Evolutionary conservation across 1,140 invertebrate genomes (phyloP).

Genomic region (Macrobrachium nipponense): DNA sequence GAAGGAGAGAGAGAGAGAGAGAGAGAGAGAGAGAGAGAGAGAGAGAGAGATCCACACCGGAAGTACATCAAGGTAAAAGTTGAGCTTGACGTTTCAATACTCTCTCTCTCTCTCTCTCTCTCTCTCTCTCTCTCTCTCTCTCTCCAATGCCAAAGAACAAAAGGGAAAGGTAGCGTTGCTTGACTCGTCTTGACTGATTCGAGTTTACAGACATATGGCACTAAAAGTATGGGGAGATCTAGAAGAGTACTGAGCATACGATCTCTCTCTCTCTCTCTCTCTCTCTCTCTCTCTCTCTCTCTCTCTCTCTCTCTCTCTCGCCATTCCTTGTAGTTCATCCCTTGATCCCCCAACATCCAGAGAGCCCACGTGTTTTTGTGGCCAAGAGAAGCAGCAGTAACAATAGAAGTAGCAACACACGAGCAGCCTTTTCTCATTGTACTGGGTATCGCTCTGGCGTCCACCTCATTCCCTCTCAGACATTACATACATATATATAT

Average conservation of each 20-base stretch:
- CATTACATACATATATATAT: neutral
- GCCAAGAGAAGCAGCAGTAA: too few relatives aligned
- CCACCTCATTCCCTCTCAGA: neutral
- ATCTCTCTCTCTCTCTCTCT: conserved; percentile 19
- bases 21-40: conserved; percentile 12
- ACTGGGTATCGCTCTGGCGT: too few relatives aligned
- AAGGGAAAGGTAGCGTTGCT: neutral
- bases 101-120: conserved; percentile 15
- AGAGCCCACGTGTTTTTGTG: too few relatives aligned
- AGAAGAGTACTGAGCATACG: neutral
- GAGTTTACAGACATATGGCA: neutral
- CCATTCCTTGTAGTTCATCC: neutral
- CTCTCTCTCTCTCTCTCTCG: conserved; percentile 19
- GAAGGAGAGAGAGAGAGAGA: conserved; percentile 23
- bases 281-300: conserved; percentile 22
- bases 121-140: conserved; percentile 12
- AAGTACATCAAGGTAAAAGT: conserved; percentile 5
- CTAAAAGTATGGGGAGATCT: too few relatives aligned
- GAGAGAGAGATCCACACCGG: too few relatives aligned
- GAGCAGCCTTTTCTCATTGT: too few relatives aligned
- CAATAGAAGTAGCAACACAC: too few relatives aligned
- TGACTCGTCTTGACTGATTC: neutral
- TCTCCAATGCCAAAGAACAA: neutral
- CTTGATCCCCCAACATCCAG: neutral
- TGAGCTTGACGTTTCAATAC: neutral